phyloP scores from a whole-genome alignment of 1,140 invertebrate genomes.

The Magallana angulata region DNA sequence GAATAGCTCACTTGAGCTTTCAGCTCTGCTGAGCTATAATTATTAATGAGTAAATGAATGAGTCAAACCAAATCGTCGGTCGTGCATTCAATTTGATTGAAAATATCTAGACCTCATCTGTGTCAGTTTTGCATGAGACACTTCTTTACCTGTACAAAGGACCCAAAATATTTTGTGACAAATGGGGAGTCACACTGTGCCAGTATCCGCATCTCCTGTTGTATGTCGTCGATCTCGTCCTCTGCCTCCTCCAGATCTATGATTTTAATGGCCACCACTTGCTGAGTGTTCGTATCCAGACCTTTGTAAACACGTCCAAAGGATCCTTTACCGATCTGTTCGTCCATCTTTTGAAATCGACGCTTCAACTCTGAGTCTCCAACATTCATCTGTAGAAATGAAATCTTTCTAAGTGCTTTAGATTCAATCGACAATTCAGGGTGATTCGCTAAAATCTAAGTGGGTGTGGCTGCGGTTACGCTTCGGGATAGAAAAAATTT shows the following conservation, averaged over 20 bases:
- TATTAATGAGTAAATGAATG: too few species aligned
- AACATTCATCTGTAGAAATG: background rate
- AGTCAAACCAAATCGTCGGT: too few species aligned
- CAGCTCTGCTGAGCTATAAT: too few species aligned
- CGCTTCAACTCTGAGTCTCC: background rate
- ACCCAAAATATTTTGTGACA: constrained; percentile 89
- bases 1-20: too few species aligned
- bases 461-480: too few species aligned
- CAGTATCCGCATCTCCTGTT: constrained; percentile 99
- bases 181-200: constrained; percentile 98
- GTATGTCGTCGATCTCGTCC: constrained; percentile 99
- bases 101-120: too few species aligned
- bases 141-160: constrained; percentile 84
- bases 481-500: too few species aligned
- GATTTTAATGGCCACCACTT: constrained; percentile 6
- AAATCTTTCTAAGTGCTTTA: background rate
- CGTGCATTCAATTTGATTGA: too few species aligned
- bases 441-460: too few species aligned
- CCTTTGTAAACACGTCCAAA: constrained; percentile 4
- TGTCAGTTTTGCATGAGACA: too few species aligned
- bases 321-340: background rate
- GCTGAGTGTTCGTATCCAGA: background rate
- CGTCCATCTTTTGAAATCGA: constrained; percentile 4
- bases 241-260: constrained; percentile 97
- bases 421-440: too few species aligned